Percentiles rank a stretch among this genome's conserved stretches.
phyloP scores from a whole-genome alignment of 2,797 vertebrate species.

The Eutrigla gurnardus region DNA sequence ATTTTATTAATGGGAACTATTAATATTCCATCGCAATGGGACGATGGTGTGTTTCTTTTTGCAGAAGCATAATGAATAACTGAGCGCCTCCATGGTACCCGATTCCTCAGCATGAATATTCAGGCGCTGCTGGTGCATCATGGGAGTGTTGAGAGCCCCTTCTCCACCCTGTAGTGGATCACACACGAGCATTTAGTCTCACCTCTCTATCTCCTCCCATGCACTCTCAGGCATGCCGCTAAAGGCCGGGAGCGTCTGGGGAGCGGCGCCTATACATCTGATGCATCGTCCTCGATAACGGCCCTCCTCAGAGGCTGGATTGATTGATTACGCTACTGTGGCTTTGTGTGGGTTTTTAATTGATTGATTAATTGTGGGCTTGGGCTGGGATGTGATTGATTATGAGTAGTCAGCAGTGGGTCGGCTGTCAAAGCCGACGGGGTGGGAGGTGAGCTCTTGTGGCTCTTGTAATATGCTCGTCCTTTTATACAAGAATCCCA shows the following conservation, averaged over 20 bases:
- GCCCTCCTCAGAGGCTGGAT: conserved; percentile 56
- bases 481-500: conserved; percentile 50
- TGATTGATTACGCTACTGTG: conserved; percentile 77
- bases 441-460: conserved; percentile 61
- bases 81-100: conserved; percentile 79
- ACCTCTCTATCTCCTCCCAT: conserved; percentile 45
- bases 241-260: conserved; percentile 43
- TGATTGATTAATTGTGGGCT: conserved; percentile 80
- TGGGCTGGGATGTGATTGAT: conserved; percentile 75
- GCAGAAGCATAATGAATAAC: conserved; percentile 86
- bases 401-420: conserved; percentile 66
- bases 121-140: conserved; percentile 70
- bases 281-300: conserved; percentile 62
- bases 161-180: conserved; percentile 63
- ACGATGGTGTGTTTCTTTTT: conserved; percentile 83
- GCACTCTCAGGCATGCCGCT: conserved; percentile 29
- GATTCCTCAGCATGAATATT: conserved; percentile 85
- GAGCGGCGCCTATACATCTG: conserved; percentile 65
- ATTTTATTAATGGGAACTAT: conserved; percentile 86
- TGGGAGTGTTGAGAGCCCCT: conserved; percentile 72
- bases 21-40: conserved; percentile 87
- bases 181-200: conserved; percentile 64
- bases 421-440: conserved; percentile 51
- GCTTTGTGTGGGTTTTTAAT: conserved; percentile 81
- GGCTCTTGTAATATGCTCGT: conserved; percentile 43